Percentiles rank a stretch among this genome's conserved stretches.
These are phyloP conservation scores for Hypotaenidia philippensis DNA, from an alignment of 2,797 vertebrate species.

Conservation along the genomic window DNA sequence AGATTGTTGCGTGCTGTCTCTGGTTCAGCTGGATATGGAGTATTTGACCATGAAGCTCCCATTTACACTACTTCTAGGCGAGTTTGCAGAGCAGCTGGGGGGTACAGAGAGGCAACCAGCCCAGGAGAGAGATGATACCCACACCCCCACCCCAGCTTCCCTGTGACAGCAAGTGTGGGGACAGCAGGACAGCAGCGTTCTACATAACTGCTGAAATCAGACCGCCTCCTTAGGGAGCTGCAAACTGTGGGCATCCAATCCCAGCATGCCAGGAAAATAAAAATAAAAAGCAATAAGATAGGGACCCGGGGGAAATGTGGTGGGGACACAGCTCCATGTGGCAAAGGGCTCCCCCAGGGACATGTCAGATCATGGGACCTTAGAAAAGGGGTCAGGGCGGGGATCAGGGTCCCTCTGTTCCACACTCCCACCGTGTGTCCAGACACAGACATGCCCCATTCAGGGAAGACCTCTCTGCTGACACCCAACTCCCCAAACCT, in stretches of 20 bases:
- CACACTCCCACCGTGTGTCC: fast-evolving
- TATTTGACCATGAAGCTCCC: not conserved
- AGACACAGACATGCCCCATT: not conserved
- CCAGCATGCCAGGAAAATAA: not conserved
- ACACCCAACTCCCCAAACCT: not conserved
- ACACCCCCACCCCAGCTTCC: not conserved
- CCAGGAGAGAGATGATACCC: not conserved
- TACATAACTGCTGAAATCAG: conserved; percentile 41
- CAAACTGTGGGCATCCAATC: conserved; percentile 33
- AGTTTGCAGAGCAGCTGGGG: not conserved
- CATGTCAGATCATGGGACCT: not conserved
- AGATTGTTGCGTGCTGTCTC: not conserved
- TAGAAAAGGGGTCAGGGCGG: not conserved
- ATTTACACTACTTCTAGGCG: not conserved
- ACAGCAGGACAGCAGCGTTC: not conserved
- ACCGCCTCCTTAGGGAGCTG: conserved; percentile 34
- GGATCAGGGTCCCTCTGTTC: not conserved
- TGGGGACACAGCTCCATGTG: not conserved
- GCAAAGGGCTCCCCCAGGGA: fast-evolving
- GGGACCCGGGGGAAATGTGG: not conserved
- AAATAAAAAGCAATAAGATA: not conserved
- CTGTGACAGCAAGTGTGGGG: not conserved
- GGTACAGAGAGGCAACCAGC: not conserved
- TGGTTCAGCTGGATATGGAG: not conserved
- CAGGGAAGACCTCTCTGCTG: not conserved